Base-by-base conservation (phyloP, 2,888 invertebrate species). In the Hypselothyrea guttata region DNA sequence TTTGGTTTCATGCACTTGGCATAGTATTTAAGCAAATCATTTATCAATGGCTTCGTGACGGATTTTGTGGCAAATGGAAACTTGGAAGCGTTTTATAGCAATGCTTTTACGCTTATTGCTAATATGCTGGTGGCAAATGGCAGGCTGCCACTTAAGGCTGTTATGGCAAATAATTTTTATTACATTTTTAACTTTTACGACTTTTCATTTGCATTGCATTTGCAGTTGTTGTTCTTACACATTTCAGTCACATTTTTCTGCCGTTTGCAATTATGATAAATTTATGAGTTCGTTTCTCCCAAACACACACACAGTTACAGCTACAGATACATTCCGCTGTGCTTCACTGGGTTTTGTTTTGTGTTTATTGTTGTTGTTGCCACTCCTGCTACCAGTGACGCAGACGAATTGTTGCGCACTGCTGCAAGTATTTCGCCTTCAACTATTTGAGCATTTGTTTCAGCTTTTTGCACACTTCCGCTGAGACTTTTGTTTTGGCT, bases 201-300 rank as follows among this genome's bases (percentile, higher is more conserved):
- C 64, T 67, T 78, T 66, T 64, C 57, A 68, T 64, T 71, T 75
- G 62, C 71, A 66, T 67, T 33, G 70, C 56, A 51, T 38, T 63
- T 60, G 34, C 40, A 40, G 56, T 31, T 41, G 28, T 47, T 71
- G 64, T 46, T 63, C 37, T 46, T 60, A 41, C 62, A 65, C 66
- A 75, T 74, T 78, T 70, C 74, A 81, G 76, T 84, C 83, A 82
- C 83, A 85, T 75, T 78, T 71, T 74, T 66, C 53, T 71, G 71
- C 70, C 71, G 64, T 74, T 60, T 74, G 85, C 85, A 86, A 84
- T 86, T 86, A 86, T 84, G 85, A 82, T 69, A 78, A 86, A 82
- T 82, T 82, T 86, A 82, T 82, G 81, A 82, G 81, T 86, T 82
- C 86, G 72, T 86, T 86, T 84, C 75, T 84, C 86, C 85, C 86